Base-by-base conservation (phyloP, 2,888 invertebrate species). In the Andricus quercusramuli region DNA sequence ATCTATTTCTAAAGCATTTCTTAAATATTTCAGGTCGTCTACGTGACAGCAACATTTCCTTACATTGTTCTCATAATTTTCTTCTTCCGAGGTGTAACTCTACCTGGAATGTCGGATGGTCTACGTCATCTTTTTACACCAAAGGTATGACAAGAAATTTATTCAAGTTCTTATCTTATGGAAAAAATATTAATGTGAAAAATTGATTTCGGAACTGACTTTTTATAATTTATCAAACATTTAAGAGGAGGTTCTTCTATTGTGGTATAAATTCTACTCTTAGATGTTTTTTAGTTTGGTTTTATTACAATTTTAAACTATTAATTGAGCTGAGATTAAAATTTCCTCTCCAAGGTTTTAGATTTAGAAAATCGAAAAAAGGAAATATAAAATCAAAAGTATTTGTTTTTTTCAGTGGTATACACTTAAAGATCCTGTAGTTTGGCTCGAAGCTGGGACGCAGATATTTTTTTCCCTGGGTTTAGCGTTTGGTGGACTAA, bases 401-500 rank as follows among this genome's bases (percentile, higher is more conserved):
- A 25, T 51, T 51, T 0, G 22, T 77, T 20, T 77, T 77, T 88
- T 93, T 67, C 91, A 96, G 94, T 98, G 99, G 97, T 96, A 97
- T 89, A 97, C 96, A 82, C 94, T 99, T 80, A 93, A 96, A 56
- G 98, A 98, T 93, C 99, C 99, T 13, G 97, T 98, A 0, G 99
- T 99, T 0, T 99, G 99, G 99, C 93, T 99, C 78, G 99, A 99
- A 93, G 99, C 99, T 0, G 99, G 99, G 3, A 99, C 99, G 0
- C 99, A 99, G 93, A 99, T 99, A 89, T 99, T 99, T 94, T 99
- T 99, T 93, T 99, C 98, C 0, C 94, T 99, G 82, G 99, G 99
- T 13, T 93, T 99, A 76, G 99, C 98, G 1, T 99, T 99, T 88
- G 99, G 99, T 17, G 99, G 99, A 13, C 94, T 99, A 59, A 99